Evolutionary conservation across 2,797 vertebrate species (phyloP).

Genomic region (Myoxocephalus aenaeus): DNA sequence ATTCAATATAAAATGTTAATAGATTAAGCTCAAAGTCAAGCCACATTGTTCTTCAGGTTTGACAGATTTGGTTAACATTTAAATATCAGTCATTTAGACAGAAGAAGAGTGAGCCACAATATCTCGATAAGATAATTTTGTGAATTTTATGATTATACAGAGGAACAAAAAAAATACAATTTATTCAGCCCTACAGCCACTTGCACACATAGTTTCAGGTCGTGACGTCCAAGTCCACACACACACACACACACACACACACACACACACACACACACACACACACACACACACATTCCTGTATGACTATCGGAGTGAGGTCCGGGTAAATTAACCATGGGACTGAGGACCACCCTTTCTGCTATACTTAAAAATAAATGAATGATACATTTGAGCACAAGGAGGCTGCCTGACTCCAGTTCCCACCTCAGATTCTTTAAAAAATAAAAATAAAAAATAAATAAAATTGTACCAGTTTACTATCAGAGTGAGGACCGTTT

Average conservation of each 20-base stretch:
- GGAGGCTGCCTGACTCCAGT: too few species aligned
- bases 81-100: background rate
- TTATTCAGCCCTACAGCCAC: background rate
- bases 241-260: background rate
- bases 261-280: background rate
- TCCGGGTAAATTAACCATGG: too few species aligned
- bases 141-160: background rate
- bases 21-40: background rate
- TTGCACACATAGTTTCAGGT: background rate
- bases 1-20: background rate
- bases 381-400: too few species aligned
- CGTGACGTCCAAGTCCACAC: background rate
- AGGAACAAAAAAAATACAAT: too few species aligned
- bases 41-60: background rate
- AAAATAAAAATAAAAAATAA: too few species aligned
- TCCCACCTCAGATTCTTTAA: too few species aligned
- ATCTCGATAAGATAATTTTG: background rate
- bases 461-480: too few species aligned
- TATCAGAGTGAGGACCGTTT: too few species aligned
- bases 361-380: too few species aligned
- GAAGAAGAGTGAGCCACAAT: background rate
- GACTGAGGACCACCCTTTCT: too few species aligned
- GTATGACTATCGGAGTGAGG: too few species aligned
- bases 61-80: background rate
- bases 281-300: background rate